Evolutionary conservation across 92 coral and sea anemone species (phyloP), one percentile per base, ranked within the genome.

Genomic region (Phenganax subtilis): DNA sequence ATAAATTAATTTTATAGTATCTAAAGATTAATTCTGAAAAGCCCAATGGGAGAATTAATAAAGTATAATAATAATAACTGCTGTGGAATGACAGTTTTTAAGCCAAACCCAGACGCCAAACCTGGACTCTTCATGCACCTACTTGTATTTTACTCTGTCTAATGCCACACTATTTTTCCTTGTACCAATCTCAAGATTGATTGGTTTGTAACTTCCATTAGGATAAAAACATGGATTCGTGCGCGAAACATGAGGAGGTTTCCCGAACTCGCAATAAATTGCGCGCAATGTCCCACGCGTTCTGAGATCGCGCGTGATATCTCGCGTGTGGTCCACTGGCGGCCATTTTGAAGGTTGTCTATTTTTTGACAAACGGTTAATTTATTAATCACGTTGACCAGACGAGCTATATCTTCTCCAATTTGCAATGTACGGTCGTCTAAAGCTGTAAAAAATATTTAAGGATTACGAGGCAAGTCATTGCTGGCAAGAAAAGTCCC

Each of bases 341-440:
- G 92, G 97, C 98, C 98, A 93, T 93, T 87, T 93, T 93, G 91
- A 89, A 90, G 81, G 37, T 76, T 37, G 20, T 55, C 15, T 29
- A n/a, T 9, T 25, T 59, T 28, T 55, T 3, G 16, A 28, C 16
- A 76, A 76, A 76, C 81, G 81, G 70, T 76, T 59, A 3, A 59
- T 58, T 58, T 58, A 76, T 76, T 76, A 12, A 76, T 76, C 71
- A 31, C 54, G 69, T 52, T 11, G 81, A 75, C 81, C 28, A n/a
- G 8, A 31, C 51, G 27, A 20, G 58, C 12, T 1, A 60, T 16
- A 58, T 57, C 61, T 60, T 27, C 60, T 10, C 54, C 11, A 76
- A 76, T 61, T 64, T 59, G 71, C 70, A 25, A 59, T 76, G 70
- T 57, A 58, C 27, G 30, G 16, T 25, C 12, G 67, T 69, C 27